Evolutionary conservation across 2,797 vertebrate species (phyloP).

Genomic region (Chlorospingus semifuscus): DNA sequence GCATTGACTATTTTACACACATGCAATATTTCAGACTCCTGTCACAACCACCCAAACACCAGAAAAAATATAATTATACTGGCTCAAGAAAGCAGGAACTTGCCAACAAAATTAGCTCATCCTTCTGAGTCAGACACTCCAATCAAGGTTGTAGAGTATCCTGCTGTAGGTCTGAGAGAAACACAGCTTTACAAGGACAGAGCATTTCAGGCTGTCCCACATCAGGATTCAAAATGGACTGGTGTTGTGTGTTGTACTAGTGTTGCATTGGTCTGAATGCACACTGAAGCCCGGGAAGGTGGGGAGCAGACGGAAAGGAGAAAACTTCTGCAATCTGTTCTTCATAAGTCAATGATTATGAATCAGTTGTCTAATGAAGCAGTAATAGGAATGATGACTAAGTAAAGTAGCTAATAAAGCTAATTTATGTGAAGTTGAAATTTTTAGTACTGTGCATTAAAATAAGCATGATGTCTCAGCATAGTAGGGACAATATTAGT

Average conservation of each 20-base stretch:
- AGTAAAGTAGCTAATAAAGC: slow-evolving; percentile 64
- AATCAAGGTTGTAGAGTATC: slow-evolving; percentile 20
- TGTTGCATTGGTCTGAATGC: not conserved
- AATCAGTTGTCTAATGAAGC: slow-evolving; percentile 62
- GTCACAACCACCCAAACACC: not conserved
- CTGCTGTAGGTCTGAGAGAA: not conserved
- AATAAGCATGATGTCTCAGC: slow-evolving; percentile 58
- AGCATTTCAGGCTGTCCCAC: not conserved
- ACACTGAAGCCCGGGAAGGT: not conserved
- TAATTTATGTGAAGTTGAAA: slow-evolving; percentile 58
- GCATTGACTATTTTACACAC: not conserved
- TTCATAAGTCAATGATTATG: slow-evolving; percentile 46
- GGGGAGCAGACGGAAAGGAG: not conserved
- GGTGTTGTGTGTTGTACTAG: not conserved
- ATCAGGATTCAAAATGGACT: not conserved
- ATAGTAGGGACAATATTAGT: slow-evolving; percentile 28
- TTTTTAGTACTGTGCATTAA: slow-evolving; percentile 60
- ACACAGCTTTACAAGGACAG: not conserved
- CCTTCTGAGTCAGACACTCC: slow-evolving; percentile 45
- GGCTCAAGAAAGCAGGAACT: slow-evolving; percentile 14
- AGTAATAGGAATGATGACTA: slow-evolving; percentile 64
- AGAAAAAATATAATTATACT: slow-evolving; percentile 15
- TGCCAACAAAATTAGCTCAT: slow-evolving; percentile 56
- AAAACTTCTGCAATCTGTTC: slow-evolving; percentile 46
- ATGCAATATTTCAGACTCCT: slow-evolving; percentile 23